Conservation (phyloP, 2,888 invertebrate species). For the Blastobasis lacticolella region DNA sequence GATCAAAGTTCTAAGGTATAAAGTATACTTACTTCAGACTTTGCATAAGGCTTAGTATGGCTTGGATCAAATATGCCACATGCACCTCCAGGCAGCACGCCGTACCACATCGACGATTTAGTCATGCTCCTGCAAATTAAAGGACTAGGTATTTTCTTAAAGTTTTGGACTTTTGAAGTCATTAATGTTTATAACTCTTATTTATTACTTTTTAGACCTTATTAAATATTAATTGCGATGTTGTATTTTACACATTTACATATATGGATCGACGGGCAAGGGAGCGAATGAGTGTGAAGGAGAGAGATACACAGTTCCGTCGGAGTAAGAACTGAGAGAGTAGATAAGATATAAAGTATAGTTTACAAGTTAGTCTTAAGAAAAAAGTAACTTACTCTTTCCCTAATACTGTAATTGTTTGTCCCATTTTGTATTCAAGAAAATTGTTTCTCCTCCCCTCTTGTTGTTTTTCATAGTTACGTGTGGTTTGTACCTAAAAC, state of each 20-base stretch:
- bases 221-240: no score
- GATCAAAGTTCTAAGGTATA: no score
- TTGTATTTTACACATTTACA: no score
- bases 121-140: constrained; percentile 52
- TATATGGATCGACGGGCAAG: no score
- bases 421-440: constrained; percentile 88
- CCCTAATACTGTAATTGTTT: constrained; percentile 90
- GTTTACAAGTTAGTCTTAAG: no score
- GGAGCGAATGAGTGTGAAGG: no score
- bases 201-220: no score
- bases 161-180: not conserved
- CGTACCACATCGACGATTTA: constrained; percentile 88
- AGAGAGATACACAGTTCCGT: no score
- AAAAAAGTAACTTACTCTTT: constrained; percentile 44
- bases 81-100: constrained; percentile 89
- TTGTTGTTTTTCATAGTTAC: constrained; percentile 59
- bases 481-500: constrained; percentile 80
- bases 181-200: no score
- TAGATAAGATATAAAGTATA: no score
- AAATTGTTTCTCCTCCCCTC: constrained; percentile 76
- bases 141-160: no score
- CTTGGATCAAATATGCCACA: constrained; percentile 95
- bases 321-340: no score
- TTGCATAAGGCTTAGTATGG: constrained; percentile 84
- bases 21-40: constrained; percentile 34